phyloP scores from a whole-genome alignment of 2,888 invertebrate species.

The Holacanthella duospinosa region DNA sequence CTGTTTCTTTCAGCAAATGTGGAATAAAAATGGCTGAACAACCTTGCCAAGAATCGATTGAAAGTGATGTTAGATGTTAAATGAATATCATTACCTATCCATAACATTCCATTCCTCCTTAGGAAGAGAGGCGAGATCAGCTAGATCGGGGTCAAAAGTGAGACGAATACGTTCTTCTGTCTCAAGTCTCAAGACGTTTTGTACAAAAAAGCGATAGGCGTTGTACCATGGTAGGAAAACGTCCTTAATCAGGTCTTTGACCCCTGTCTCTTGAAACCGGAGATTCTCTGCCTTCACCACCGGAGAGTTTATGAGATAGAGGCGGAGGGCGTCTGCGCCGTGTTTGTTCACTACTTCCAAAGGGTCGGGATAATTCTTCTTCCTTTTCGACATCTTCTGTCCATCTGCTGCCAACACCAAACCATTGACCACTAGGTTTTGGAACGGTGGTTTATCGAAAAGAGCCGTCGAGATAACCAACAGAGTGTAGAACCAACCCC shows the following conservation, averaged over 20 bases:
- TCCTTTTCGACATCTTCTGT: conserved; percentile 98
- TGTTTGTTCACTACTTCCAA: conserved; percentile 73
- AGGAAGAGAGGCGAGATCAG: conserved; percentile 1
- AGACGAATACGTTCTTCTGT: conserved; percentile 25
- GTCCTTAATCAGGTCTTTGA: conserved; percentile 89
- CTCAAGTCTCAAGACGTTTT: conserved; percentile 56
- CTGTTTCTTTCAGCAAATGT: too few species aligned
- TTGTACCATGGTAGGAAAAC: conserved; percentile 97
- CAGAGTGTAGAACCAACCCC: conserved; percentile 99
- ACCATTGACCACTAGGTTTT: conserved; percentile 93
- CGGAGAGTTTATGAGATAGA: conserved; percentile 95
- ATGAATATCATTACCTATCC: too few species aligned
- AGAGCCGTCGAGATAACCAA: conserved; percentile 90
- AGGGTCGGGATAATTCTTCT: conserved; percentile 98
- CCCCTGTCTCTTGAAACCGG: conserved; percentile 93
- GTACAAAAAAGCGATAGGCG: conserved; percentile 82
- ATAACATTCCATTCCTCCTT: conserved; percentile 7
- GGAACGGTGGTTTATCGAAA: conserved; percentile 92
- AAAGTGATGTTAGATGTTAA: too few species aligned
- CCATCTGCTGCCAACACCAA: conserved; percentile 93
- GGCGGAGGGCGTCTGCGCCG: conserved; percentile 90
- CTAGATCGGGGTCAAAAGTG: conserved; percentile 23
- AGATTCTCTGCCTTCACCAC: conserved; percentile 95
- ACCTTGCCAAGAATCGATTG: too few species aligned
- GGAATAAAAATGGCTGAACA: too few species aligned